Evolutionary conservation across 2,888 invertebrate species (phyloP), one percentile per base, ranked within the genome.

Genomic region (Xestia rhomboidea): DNA sequence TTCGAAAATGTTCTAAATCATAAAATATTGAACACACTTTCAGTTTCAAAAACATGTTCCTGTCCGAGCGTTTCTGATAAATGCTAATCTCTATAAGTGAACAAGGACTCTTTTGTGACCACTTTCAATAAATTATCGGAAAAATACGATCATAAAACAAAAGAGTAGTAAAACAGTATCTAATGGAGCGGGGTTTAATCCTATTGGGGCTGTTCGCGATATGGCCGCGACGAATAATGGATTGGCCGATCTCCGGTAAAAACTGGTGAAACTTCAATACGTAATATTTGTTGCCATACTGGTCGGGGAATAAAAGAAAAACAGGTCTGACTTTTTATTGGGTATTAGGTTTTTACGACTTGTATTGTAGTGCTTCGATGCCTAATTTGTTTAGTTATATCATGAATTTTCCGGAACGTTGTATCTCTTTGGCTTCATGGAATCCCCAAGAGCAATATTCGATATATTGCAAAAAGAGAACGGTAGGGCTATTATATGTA

Each of bases 141-240:
- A 91, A 93, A 94, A 93, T 93, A 93, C 91, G 92, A 92, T 90
- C 93, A 92, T 95, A 95, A 95, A 95, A 95, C 94, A 94, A 94
- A 95, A 94, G 93, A 93, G 93, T 93, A 94, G 92, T 94, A 94
- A 94, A 95, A 93, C 93, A 93, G 92, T 91, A 92, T 92, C 92
- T 93, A 95, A 95, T 94, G 92, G 94, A 93, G 90, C 89, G 90
- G 86, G 90, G 89, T 90, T 91, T 94, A 93, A 95, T 95, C 93
- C 93, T 91, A 93, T 93, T 93, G 92, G 90, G 91, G 92, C 91
- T 91, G 91, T 92, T 92, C 88, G 88, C 92, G 93, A 94, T 94
- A 94, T 93, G 91, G 93, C 89, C 87, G 84, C 91, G 89, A 90
- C 91, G 92, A 93, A 94, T 94, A 95, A 95, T 94, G 94, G 93